Conservation (phyloP, 2,888 invertebrate genomes). For the Hylaea fasciaria region DNA sequence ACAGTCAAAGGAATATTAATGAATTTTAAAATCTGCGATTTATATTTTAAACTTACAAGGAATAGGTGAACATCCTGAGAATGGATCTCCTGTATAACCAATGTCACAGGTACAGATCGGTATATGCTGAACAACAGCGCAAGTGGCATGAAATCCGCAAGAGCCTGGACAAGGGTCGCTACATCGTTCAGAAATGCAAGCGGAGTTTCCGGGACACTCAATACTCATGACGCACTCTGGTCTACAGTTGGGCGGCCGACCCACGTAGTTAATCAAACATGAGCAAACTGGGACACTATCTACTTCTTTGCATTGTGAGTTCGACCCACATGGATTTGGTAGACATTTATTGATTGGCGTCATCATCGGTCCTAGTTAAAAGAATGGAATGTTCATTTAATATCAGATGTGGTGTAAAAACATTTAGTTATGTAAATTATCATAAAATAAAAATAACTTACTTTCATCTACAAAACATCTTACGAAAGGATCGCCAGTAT, state of each 20-base stretch:
- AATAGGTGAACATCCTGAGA: conserved; percentile 88
- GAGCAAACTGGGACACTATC: conserved; percentile 89
- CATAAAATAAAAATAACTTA: conserved; percentile 71
- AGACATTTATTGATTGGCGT: conserved; percentile 85
- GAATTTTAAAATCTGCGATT: background rate
- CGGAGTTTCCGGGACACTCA: conserved; percentile 89
- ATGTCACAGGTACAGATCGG: conserved; percentile 90
- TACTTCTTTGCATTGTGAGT: conserved; percentile 89
- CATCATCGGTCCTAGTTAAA: conserved; percentile 56
- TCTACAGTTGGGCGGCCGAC: conserved; percentile 91
- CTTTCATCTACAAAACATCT: conserved; percentile 87
- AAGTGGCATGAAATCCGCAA: conserved; percentile 89
- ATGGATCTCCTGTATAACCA: conserved; percentile 91
- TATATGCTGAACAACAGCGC: conserved; percentile 88
- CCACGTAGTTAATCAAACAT: conserved; percentile 89
- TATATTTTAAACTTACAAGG: conserved; percentile 79
- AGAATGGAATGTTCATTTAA: background rate
- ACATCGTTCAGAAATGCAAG: conserved; percentile 89
- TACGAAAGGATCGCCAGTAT: conserved; percentile 91
- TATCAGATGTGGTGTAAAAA: background rate
- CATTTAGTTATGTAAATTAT: background rate
- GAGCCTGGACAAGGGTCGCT: conserved; percentile 90
- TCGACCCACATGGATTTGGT: conserved; percentile 91
- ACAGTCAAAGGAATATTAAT: background rate
- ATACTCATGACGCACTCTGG: conserved; percentile 90